Conservation (phyloP, 2,888 invertebrate genomes). For the Drosophila peninsularis region DNA sequence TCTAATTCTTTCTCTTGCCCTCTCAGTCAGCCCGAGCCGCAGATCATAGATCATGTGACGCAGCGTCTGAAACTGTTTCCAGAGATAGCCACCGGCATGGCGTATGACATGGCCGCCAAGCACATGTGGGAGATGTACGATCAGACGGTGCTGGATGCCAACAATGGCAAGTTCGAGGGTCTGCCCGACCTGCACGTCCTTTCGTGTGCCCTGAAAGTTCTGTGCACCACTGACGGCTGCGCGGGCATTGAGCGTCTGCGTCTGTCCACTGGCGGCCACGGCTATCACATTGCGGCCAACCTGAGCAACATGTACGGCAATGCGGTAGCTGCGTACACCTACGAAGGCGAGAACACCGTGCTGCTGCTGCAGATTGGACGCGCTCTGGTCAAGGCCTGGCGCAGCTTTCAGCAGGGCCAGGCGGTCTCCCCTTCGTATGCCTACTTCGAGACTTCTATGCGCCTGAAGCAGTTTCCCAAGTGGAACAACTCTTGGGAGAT, state of each 20-base stretch:
- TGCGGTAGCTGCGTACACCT: conserved; percentile 94
- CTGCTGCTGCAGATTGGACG: conserved; percentile 94
- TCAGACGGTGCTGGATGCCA: conserved; percentile 91
- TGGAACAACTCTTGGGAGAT: conserved; percentile 81
- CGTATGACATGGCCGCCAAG: conserved; percentile 89
- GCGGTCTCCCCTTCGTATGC: conserved; percentile 88
- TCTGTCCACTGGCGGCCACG: conserved; percentile 97
- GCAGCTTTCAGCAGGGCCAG: conserved; percentile 87
- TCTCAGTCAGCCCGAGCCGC: conserved; percentile 91
- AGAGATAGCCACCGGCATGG: conserved; percentile 91
- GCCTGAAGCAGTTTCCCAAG: conserved; percentile 53
- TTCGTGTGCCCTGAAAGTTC: conserved; percentile 95
- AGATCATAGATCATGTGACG: conserved; percentile 95
- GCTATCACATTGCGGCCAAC: conserved; percentile 94
- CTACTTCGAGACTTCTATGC: conserved; percentile 86
- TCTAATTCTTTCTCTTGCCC: conserved; percentile 27
- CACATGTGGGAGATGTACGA: conserved; percentile 94
- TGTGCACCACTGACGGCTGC: conserved; percentile 90
- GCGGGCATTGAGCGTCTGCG: conserved; percentile 92
- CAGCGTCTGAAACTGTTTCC: conserved; percentile 97
- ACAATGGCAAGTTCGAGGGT: conserved; percentile 91
- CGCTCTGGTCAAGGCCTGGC: conserved; percentile 92
- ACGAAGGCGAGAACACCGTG: conserved; percentile 98
- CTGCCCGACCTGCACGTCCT: conserved; percentile 94
- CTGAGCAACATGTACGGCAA: conserved; percentile 93